Percentiles rank a stretch among this genome's conserved stretches.
Evolutionary conservation across 2,113 vertebrate species (phyloP).

Genomic region (Tor tambroides): DNA sequence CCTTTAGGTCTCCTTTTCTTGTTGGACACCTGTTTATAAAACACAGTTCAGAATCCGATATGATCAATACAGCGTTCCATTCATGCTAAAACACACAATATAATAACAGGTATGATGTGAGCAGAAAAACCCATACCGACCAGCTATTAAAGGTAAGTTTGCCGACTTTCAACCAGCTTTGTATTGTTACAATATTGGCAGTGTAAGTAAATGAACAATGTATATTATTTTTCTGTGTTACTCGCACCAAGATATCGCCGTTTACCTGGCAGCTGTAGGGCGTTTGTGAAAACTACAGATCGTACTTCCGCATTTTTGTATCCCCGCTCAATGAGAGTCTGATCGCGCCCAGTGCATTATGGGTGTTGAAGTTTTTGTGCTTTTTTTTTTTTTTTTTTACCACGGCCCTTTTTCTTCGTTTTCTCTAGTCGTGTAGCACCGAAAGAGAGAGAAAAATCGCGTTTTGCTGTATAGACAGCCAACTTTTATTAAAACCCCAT

Average conservation of each 20-base stretch:
- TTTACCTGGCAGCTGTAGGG: neutral
- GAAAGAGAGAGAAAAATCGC: too few relatives aligned
- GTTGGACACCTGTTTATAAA: neutral
- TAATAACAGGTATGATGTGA: neutral
- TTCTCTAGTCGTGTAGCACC: neutral
- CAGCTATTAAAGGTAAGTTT: too few relatives aligned
- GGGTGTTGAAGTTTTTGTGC: neutral
- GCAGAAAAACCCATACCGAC: too few relatives aligned
- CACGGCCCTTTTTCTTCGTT: neutral
- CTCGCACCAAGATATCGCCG: neutral
- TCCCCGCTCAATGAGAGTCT: neutral
- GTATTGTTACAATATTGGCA: too few relatives aligned
- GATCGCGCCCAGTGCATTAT: neutral
- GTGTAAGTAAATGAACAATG: neutral
- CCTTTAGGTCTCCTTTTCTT: neutral
- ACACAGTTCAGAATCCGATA: neutral
- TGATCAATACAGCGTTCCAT: neutral
- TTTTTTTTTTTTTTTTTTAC: neutral
- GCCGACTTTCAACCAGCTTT: too few relatives aligned
- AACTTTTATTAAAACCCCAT: neutral
- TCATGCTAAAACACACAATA: neutral
- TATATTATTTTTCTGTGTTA: neutral
- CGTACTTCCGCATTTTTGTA: neutral
- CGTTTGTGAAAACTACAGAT: neutral
- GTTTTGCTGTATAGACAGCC: neutral